These are phyloP conservation scores for Meriones unguiculatus DNA, from an alignment of 2,113 vertebrate species.

Conservation along the genomic window DNA sequence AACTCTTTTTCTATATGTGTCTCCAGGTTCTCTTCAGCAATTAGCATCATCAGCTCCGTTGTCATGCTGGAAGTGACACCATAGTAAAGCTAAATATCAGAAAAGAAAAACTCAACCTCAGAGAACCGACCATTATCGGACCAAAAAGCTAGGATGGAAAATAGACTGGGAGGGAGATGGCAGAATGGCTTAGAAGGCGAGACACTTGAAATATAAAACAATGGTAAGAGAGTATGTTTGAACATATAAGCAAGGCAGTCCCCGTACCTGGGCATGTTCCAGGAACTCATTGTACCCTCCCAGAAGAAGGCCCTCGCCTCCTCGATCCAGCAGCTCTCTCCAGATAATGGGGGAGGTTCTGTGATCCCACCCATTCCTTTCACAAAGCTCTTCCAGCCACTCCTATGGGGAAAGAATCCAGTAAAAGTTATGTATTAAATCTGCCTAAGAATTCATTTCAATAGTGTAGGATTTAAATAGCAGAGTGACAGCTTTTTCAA, in stretches of 20 bases:
- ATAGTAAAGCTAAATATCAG: constrained; percentile 91
- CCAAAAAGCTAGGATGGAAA: neutral
- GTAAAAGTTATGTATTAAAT: constrained; percentile 52
- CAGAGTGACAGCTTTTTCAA: neutral
- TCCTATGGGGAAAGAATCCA: constrained; percentile 84
- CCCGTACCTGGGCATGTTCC: constrained; percentile 92
- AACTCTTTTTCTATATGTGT: constrained; percentile 74
- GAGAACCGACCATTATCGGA: neutral
- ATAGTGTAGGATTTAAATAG: constrained; percentile 12
- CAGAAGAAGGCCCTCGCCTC: constrained; percentile 92
- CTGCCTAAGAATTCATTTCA: neutral
- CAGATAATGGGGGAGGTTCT: constrained; percentile 92
- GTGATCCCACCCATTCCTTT: constrained; percentile 92
- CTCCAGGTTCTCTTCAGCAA: constrained; percentile 92
- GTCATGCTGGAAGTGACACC: constrained; percentile 89
- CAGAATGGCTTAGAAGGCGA: constrained; percentile 27
- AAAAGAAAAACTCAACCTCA: constrained; percentile 53
- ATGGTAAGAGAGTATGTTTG: neutral
- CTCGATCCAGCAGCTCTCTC: constrained; percentile 94
- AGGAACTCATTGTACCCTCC: constrained; percentile 95
- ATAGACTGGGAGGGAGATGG: neutral
- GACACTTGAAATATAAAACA: constrained; percentile 31
- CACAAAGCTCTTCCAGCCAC: constrained; percentile 91
- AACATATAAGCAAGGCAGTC: neutral
- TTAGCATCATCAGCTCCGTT: constrained; percentile 86